Evolutionary conservation across 1,140 invertebrate genomes (phyloP), one percentile per base, ranked within the genome.

Genomic region (Mylabris phalerata): DNA sequence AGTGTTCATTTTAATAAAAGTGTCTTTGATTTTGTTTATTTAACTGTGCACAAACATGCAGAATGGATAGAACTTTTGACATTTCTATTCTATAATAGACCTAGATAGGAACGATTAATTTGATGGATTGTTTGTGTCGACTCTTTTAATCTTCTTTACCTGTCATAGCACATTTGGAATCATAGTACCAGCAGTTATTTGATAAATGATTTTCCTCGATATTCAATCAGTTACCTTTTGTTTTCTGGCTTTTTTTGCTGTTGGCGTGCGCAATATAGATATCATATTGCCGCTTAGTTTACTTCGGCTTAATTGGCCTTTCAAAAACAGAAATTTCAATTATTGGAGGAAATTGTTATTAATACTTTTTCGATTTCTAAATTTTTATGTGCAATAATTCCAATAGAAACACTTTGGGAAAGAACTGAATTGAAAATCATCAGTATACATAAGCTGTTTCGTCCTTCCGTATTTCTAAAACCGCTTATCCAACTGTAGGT

Each of bases 401-500:
- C 25, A 43, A 43, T 52, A 45, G 45, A 32, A 44, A 25, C 38
- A 44, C 41, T 42, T n/a, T 10, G 41, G 45, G 45, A 42, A 52
- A 52, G 19, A 19, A 19, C 19, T 19, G 19, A 19, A 19, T 19
- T 19, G 19, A 19, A 32, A 32, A 47, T 44, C 42, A 39, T 7
- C 19, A 19, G 19, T 19, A 19, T 19, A 19, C 19, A 19, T 32
- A 32, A 32, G 32, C 32, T 32, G 32, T 32, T 45, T 58, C 10
- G 56, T 58, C 48, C 32, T 27, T 11, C 50, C 38, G 50, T 41
- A 41, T 59, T 51, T 59, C 54, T 54, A 61, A 19, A 61, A 61
- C 55, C 54, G 55, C 50, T 61, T 54, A 61, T 57, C 58, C 60
- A 61, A 58, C 55, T 40, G 49, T 48, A 61, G 55, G 60, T 61